Evolutionary conservation across 2,888 invertebrate genomes (phyloP).

Genomic region (Lottia scabra): DNA sequence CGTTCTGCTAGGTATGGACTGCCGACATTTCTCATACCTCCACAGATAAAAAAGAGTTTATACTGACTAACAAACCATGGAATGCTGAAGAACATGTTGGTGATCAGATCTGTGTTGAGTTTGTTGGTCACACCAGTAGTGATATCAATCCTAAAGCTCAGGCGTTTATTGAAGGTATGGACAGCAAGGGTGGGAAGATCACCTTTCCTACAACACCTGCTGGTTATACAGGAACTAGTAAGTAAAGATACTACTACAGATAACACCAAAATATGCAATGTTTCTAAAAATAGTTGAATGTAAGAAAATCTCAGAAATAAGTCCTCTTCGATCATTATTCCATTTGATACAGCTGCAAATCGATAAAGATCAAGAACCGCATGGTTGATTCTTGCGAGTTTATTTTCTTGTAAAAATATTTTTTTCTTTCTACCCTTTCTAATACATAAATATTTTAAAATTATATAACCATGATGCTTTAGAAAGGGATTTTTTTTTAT

Average conservation of each 20-base stretch:
- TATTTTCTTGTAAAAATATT: no score
- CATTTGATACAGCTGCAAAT: no score
- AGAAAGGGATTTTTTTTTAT: no score
- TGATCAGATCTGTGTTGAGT: constrained; percentile 8
- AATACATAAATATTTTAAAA: no score
- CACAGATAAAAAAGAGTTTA: neutral
- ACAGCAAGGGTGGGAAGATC: neutral
- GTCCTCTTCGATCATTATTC: no score
- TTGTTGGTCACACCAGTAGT: neutral
- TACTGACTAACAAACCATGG: neutral
- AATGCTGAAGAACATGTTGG: constrained; percentile 13
- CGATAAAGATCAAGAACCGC: no score
- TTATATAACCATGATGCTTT: no score
- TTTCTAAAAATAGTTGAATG: no score
- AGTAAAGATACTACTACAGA: neutral
- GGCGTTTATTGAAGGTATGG: neutral
- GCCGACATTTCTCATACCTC: neutral
- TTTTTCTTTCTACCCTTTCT: no score
- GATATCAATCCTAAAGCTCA: neutral
- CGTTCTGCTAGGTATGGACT: neutral
- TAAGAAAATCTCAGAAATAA: no score
- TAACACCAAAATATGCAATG: neutral
- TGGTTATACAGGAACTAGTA: neutral
- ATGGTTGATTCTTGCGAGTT: no score
- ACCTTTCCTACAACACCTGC: neutral